A percentile compares a stretch with the other conserved stretches of the same genome.
Conservation (phyloP, 2,888 invertebrate species). For the Papilio protenor region DNA sequence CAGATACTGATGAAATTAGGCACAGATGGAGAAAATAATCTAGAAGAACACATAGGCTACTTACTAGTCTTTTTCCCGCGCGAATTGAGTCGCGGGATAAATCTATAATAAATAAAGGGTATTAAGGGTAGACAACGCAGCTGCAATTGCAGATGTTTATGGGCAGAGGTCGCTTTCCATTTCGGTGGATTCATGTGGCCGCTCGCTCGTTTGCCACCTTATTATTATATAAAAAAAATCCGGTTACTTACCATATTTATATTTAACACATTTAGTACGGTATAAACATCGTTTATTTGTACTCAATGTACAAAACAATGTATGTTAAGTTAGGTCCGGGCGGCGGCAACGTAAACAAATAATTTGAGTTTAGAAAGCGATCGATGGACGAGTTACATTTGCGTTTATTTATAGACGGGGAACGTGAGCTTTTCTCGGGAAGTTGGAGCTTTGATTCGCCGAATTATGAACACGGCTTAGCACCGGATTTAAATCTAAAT, state of each 20-base stretch:
- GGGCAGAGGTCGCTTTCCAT: too few relatives aligned
- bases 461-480: slow-evolving; percentile 21
- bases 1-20: too few relatives aligned
- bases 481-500: slow-evolving; percentile 8
- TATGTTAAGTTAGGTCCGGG: slow-evolving; percentile 41
- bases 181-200: too few relatives aligned
- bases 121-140: too few relatives aligned
- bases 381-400: slow-evolving; percentile 40
- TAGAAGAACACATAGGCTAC: too few relatives aligned
- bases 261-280: not conserved
- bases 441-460: slow-evolving; percentile 24
- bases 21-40: too few relatives aligned
- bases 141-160: too few relatives aligned
- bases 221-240: not conserved
- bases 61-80: not conserved
- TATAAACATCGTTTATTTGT: not conserved
- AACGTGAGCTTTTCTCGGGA: slow-evolving; percentile 42
- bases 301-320: slow-evolving; percentile 5
- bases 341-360: slow-evolving; percentile 32
- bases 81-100: not conserved
- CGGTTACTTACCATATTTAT: not conserved
- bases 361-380: slow-evolving; percentile 35
- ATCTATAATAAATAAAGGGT: too few relatives aligned
- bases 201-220: too few relatives aligned
- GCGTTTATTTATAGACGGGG: slow-evolving; percentile 25